phyloP scores from a whole-genome alignment of 1,140 invertebrate genomes.

The Camponotus vicinus region DNA sequence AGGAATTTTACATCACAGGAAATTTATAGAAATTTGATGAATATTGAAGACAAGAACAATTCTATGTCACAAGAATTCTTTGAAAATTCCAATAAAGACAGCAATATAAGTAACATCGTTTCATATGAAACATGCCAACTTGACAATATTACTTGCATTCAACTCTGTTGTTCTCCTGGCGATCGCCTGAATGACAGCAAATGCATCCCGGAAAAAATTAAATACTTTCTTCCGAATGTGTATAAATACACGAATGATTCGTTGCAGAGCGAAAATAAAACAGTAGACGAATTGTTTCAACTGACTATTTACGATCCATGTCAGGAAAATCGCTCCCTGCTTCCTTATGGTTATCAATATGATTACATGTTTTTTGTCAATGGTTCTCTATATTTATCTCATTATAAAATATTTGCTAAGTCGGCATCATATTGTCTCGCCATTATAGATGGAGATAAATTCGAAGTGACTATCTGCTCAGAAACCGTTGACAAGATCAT shows the following conservation, averaged over 20 bases:
- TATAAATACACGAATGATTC: background rate
- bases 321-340: constrained; percentile 76
- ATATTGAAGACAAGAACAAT: background rate
- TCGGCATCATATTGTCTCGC: constrained; percentile 34
- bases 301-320: constrained; percentile 64
- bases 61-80: background rate
- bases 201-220: background rate
- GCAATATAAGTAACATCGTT: background rate
- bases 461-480: too few species aligned
- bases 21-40: background rate
- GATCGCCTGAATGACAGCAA: fast-evolving
- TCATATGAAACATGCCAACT: background rate
- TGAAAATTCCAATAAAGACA: background rate
- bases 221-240: constrained; percentile 38
- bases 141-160: constrained; percentile 1
- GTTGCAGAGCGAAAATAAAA: background rate
- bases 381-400: constrained; percentile 85
- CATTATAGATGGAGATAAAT: background rate
- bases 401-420: constrained; percentile 32
- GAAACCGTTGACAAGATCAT: too few species aligned
- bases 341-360: constrained; percentile 84
- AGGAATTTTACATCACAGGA: background rate
- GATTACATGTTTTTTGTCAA: constrained; percentile 86
- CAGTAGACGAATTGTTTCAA: constrained; percentile 6
- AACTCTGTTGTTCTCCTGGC: constrained; percentile 54